Evolutionary conservation across 2,113 vertebrate species (phyloP).

Genomic region (Megaleporinus macrocephalus): DNA sequence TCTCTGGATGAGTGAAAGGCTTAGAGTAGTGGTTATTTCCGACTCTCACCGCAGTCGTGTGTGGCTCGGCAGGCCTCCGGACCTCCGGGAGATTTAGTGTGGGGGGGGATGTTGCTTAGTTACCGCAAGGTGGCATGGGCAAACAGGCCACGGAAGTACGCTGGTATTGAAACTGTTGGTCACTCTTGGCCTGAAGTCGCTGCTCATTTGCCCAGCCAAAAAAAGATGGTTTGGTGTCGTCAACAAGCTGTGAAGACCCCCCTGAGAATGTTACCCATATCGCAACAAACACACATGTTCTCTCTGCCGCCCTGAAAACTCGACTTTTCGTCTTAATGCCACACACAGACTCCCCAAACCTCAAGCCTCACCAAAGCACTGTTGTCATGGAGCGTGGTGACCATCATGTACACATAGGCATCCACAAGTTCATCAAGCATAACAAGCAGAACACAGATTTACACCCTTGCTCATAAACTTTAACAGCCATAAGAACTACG

Average conservation of each 20-base stretch:
- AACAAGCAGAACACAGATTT: neutral
- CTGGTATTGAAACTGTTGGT: neutral
- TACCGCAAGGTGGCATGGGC: neutral
- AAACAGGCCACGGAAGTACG: slow-evolving; percentile 20
- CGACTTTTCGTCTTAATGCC: slow-evolving; percentile 27
- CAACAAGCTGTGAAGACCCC: slow-evolving; percentile 2
- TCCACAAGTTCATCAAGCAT: neutral
- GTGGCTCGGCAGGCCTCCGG: slow-evolving; percentile 45
- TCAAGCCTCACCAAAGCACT: slow-evolving; percentile 3
- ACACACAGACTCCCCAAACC: slow-evolving; percentile 41
- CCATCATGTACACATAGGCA: too few relatives aligned
- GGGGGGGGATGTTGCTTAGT: slow-evolving; percentile 41
- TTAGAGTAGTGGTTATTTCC: slow-evolving; percentile 32
- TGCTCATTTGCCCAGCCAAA: neutral
- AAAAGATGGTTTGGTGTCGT: slow-evolving; percentile 1
- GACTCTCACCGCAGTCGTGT: slow-evolving; percentile 47
- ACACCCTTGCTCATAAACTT: neutral
- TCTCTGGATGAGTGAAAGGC: slow-evolving; percentile 1
- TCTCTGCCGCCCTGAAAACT: neutral
- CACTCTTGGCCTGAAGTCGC: neutral
- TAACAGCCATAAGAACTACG: neutral
- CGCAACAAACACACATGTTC: neutral
- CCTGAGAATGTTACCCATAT: neutral
- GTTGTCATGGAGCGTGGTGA: neutral
- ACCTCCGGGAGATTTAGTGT: slow-evolving; percentile 47